phyloP scores from a whole-genome alignment of 1,140 invertebrate genomes.

The Physella acuta region DNA sequence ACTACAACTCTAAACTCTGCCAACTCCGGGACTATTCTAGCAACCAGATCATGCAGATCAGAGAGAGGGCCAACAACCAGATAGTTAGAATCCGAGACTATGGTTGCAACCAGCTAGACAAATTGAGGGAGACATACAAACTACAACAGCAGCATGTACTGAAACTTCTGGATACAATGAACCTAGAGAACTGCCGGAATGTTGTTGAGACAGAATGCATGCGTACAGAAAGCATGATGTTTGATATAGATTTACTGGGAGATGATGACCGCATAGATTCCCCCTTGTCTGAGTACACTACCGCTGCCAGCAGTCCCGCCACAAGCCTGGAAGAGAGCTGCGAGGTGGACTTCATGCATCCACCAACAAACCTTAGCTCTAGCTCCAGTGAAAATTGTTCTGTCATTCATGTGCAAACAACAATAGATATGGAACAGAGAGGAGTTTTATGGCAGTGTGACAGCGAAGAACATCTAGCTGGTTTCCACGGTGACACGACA shows the following conservation, averaged over 20 bases:
- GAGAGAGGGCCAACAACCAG: constrained; percentile 93
- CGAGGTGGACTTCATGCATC: not conserved
- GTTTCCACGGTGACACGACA: not conserved
- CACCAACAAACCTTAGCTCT: not conserved
- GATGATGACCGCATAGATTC: constrained; percentile 20
- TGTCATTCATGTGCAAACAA: constrained; percentile 4
- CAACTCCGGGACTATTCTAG: constrained; percentile 53
- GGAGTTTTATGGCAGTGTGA: not conserved
- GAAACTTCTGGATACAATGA: constrained; percentile 90
- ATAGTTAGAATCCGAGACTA: constrained; percentile 91
- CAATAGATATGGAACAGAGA: constrained; percentile 1
- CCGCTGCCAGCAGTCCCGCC: constrained; percentile 28
- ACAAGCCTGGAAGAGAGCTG: constrained; percentile 28
- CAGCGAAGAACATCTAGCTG: not conserved
- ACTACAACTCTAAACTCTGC: constrained; percentile 76
- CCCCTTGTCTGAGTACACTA: constrained; percentile 20
- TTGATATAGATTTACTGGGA: constrained; percentile 51
- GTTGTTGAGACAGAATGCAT: constrained; percentile 69
- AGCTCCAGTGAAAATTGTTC: not conserved
- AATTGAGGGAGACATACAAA: constrained; percentile 88
- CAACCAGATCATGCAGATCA: constrained; percentile 85
- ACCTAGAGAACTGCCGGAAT: constrained; percentile 91
- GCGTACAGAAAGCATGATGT: constrained; percentile 71
- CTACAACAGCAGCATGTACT: constrained; percentile 89
- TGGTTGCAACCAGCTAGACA: constrained; percentile 84